Conservation (phyloP, 2,113 vertebrate species). For the Pollachius pollachius region DNA sequence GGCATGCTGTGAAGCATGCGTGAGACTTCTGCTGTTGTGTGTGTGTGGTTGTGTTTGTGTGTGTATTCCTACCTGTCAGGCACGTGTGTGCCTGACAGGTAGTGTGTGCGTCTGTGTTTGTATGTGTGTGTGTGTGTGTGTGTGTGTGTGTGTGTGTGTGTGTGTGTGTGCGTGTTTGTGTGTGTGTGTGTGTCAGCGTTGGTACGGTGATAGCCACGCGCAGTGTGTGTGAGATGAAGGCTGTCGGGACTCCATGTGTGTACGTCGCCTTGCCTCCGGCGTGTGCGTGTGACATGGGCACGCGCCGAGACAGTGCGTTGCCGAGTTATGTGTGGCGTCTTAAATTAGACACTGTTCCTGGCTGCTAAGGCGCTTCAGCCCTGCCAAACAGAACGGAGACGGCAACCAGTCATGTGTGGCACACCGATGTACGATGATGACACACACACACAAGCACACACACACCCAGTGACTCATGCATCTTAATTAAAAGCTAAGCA, state of each 20-base stretch:
- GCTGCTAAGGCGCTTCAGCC: conserved; percentile 40
- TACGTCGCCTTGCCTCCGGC: conserved; percentile 27
- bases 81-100: not conserved
- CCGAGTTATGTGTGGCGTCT: conserved; percentile 56
- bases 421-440: conserved; percentile 39
- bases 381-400: conserved; percentile 55
- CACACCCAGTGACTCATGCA: conserved; percentile 63
- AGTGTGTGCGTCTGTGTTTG: not conserved
- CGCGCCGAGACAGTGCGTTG: conserved; percentile 16
- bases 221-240: not conserved
- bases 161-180: conserved; percentile 10
- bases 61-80: not conserved
- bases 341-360: conserved; percentile 59
- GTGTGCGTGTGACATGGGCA: conserved; percentile 27
- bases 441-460: conserved; percentile 1
- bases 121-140: not conserved
- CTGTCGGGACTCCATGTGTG: conserved; percentile 1
- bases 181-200: not conserved
- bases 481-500: conserved; percentile 74
- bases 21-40: too few relatives aligned
- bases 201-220: not conserved
- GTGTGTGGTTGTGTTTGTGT: not conserved
- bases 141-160: not conserved
- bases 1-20: too few relatives aligned
- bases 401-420: conserved; percentile 50